Evolutionary conservation across 2,888 invertebrate genomes (phyloP), one percentile per base, ranked within the genome.

Genomic region (Chirona hameri): DNA sequence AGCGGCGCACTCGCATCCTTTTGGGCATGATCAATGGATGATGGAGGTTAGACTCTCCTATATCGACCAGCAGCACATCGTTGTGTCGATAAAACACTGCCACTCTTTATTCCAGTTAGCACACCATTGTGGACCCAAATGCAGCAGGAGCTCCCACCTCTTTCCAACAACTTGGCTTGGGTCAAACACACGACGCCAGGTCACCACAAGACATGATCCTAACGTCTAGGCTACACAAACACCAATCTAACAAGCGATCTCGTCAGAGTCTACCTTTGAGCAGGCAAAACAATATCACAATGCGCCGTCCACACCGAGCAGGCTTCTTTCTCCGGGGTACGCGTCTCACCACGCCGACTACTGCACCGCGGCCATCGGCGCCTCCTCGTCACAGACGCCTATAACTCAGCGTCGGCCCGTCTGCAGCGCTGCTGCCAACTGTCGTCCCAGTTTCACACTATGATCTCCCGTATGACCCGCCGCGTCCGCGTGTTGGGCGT

Each of bases 391-490:
- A 55, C 65, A 21, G 57, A 18, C 65, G 3, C 69, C 14, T 21
- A 12, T 14, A 10, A 4, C 12, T 27, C 12, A 18, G 69, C 18
- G 18, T 15, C 72, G 7, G 18, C 5, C 72, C 31, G 39, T 39
- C 60, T 15, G 39, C 31, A 27, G 39, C 72, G 12, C 76, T 24
- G 24, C 76, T 46, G 76, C 46, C 76, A 76, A 24, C 76, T 76
- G 4, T 39, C 46, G 76, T 46, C 46, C 12, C 15, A 14, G 7
- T 15, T 27, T 84, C 83, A 85, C 82, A 97, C 97, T 89, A 97
- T 97, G 89, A 97, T 97, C 90, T 97, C 97, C 86, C 96, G 92
- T 87, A 97, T 96, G 89, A 97, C 96, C 88, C 97, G 91, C 86
- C 96, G 92, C 87, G 94, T 94, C 88, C 96, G 92, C 87, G 96